Conservation (phyloP, 2,888 invertebrate species). For the Melanophora roralis region DNA sequence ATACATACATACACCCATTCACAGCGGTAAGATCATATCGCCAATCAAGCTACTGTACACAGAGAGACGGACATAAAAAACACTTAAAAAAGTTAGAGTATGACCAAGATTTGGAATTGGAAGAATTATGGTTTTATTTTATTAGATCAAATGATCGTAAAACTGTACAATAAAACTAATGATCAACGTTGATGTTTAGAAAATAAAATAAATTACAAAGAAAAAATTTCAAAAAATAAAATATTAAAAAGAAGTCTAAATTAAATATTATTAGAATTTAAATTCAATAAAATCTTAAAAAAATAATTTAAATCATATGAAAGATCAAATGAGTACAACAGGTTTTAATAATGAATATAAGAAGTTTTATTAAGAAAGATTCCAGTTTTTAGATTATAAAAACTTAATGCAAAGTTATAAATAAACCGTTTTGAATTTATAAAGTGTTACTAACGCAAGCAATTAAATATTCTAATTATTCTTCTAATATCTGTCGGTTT, state of each 20-base stretch:
- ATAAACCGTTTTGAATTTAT: constrained; percentile 33
- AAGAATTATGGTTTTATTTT: constrained; percentile 49
- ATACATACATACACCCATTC: constrained; percentile 21
- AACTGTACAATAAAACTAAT: constrained; percentile 47
- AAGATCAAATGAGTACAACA: background rate
- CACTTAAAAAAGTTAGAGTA: background rate
- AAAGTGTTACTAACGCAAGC: constrained; percentile 39
- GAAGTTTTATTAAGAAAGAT: background rate
- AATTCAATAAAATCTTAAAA: background rate
- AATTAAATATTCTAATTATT: constrained; percentile 42
- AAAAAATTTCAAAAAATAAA: background rate
- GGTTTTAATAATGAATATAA: background rate
- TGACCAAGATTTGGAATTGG: background rate
- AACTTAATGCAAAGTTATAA: background rate
- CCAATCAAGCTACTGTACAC: constrained; percentile 47
- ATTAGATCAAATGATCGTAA: constrained; percentile 49
- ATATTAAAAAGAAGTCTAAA: background rate
- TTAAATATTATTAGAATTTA: background rate
- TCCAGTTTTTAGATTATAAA: background rate
- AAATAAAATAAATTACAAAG: constrained; percentile 26
- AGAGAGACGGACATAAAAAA: background rate
- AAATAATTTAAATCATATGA: background rate
- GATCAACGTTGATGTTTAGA: constrained; percentile 25
- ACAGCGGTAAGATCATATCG: constrained; percentile 50
- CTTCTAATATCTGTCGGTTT: no score